Percentiles rank a stretch among this genome's conserved stretches.
Conservation (phyloP, 2,888 invertebrate genomes). For the Cephus pulcher region DNA sequence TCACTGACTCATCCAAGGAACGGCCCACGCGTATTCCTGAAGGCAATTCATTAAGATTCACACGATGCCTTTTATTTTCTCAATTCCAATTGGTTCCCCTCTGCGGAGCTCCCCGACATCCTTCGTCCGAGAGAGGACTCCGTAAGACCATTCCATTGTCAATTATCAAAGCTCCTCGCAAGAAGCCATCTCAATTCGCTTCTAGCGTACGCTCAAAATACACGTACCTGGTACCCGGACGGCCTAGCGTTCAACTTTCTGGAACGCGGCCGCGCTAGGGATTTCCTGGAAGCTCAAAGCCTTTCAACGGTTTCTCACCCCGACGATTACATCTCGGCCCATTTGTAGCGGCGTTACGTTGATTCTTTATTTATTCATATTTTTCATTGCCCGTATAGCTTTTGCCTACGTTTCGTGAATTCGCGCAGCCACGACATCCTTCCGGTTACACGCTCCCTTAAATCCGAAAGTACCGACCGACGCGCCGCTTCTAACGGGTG, state of each 20-base stretch:
- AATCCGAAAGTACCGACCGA: neutral
- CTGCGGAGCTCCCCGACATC: neutral
- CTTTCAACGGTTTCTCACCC: neutral
- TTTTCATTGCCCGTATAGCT: neutral
- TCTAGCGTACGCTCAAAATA: neutral
- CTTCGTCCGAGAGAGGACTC: neutral
- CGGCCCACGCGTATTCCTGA: neutral
- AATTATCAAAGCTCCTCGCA: neutral
- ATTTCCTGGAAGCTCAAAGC: neutral
- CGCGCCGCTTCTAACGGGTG: neutral
- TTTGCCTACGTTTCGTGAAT: neutral
- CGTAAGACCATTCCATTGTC: neutral
- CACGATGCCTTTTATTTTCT: neutral
- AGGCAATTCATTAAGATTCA: conserved; percentile 7
- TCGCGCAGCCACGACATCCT: neutral
- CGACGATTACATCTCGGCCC: neutral
- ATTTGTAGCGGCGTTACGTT: neutral
- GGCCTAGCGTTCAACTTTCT: neutral
- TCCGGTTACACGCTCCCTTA: neutral
- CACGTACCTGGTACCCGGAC: neutral
- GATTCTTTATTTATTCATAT: neutral
- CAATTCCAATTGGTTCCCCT: neutral
- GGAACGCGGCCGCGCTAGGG: neutral
- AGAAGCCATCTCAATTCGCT: neutral
- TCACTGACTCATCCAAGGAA: neutral